Base-by-base conservation (phyloP, 2,888 invertebrate species). In the Conus canariensis region DNA sequence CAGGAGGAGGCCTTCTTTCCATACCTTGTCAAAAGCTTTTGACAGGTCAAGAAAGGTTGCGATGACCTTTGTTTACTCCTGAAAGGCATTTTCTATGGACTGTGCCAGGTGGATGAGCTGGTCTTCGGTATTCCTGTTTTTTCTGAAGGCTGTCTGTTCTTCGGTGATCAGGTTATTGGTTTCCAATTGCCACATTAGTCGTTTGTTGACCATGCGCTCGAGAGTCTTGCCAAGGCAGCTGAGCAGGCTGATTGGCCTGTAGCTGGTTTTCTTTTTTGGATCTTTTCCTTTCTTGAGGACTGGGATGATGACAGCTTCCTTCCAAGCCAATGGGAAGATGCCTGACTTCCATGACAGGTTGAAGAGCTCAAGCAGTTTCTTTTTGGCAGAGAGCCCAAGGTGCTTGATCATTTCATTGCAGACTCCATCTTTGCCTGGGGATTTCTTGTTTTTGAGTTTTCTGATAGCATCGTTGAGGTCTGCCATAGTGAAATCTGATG, bases 21-120 rank as follows among this genome's bases (percentile, higher is more conserved):
- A 90, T 6, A 90, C 90, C n/a, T 80, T 45, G 56, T 90, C 90
- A 60, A 87, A 87, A 4, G 87, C 87, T 56, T 90, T 80, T 9
- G 87, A n/a, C 10, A 87, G 83, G 83, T 90, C 90, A 19, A 87
- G 22, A 22, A 80, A 87, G 22, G 80, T 74, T 14, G 74, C 58
- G 14, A 77, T 87, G 60, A 90, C 58, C 5, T 45, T 87, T 22
- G 56, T 82, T 56, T 56, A 83, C 16, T 80, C n/a, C n/a, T 82
- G 82, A 19, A 80, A 87, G 45, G 30, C 87, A 45, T 90, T 70
- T 25, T 56, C 82, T 58, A 83, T 30, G 4, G 45, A 19, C 56
- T 85, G 89, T 9, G 85, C 25, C 16, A 89, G 22, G 30, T n/a
- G 19, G 12, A 67, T 22, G 45, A 89, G 16, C 56, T 89, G 89